A percentile compares a stretch with the other conserved stretches of the same genome.
Conservation (phyloP, 1,140 invertebrate genomes). For the Pogonognathellus flavescens region DNA sequence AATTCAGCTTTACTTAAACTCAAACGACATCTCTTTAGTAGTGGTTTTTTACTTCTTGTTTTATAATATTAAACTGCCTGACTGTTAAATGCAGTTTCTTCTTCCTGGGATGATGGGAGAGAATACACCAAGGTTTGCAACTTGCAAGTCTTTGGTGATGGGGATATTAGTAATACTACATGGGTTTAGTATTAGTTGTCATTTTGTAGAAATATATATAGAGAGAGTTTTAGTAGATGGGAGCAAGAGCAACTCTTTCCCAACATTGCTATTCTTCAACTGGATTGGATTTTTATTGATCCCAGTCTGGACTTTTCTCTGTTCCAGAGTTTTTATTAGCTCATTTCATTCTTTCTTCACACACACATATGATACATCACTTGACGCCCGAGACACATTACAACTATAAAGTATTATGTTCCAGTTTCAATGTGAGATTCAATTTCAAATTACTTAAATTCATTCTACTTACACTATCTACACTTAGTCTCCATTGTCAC, state of each 20-base stretch:
- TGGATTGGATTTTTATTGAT: slow-evolving; percentile 43
- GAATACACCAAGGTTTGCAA: too few species aligned
- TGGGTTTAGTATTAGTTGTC: not conserved
- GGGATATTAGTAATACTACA: too few species aligned
- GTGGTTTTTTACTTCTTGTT: too few species aligned
- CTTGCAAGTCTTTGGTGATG: too few species aligned
- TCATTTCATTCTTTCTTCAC: slow-evolving; percentile 24
- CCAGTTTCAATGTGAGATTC: slow-evolving; percentile 9
- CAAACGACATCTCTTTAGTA: too few species aligned
- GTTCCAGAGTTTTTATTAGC: slow-evolving; percentile 31
- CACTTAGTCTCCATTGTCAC: not conserved
- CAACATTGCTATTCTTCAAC: not conserved
- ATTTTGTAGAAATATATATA: not conserved
- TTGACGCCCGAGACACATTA: not conserved
- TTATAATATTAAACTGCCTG: too few species aligned
- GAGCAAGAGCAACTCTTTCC: not conserved
- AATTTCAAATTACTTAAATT: slow-evolving; percentile 44
- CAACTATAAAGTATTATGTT: not conserved
- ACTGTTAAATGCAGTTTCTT: too few species aligned
- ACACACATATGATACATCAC: slow-evolving; percentile 21
- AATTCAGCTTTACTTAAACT: too few species aligned
- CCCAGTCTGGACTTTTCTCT: slow-evolving; percentile 10
- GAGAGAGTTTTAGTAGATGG: too few species aligned
- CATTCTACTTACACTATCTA: not conserved
- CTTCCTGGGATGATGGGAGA: too few species aligned